phyloP scores from a whole-genome alignment of 2,113 vertebrate genomes.

The Centropristis striata region DNA sequence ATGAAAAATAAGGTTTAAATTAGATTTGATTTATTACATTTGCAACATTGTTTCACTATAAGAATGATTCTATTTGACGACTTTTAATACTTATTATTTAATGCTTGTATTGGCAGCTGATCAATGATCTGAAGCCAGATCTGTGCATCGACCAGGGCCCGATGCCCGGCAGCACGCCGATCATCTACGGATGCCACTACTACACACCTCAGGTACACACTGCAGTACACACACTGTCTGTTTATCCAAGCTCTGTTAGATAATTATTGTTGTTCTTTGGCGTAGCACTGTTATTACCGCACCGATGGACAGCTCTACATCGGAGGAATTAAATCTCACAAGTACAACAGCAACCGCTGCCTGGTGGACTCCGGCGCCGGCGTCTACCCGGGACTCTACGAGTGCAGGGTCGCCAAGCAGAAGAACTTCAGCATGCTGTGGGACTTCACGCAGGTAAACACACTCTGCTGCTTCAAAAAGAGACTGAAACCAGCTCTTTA shows the following conservation, averaged over 20 bases:
- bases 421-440: conserved; percentile 73
- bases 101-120: conserved; percentile 58
- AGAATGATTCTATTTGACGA: not conserved
- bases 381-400: conserved; percentile 49
- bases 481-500: no score
- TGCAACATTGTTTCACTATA: not conserved
- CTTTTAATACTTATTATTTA: no score
- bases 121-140: conserved; percentile 46
- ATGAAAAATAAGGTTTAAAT: not conserved
- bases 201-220: conserved; percentile 63
- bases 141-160: conserved; percentile 81
- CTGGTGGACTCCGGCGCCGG: conserved; percentile 70
- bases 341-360: conserved; percentile 69
- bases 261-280: conserved; percentile 12
- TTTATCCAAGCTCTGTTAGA: not conserved
- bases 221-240: not conserved
- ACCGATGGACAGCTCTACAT: conserved; percentile 68
- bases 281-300: conserved; percentile 66
- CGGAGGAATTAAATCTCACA: conserved; percentile 67
- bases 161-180: conserved; percentile 68
- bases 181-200: conserved; percentile 72
- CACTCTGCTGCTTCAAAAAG: no score
- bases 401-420: conserved; percentile 66
- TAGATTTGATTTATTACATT: not conserved
- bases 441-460: conserved; percentile 83